Evolutionary conservation across 30 jellyfish, hydroid and myxozoan genomes (phyloP), one percentile per base, ranked within the genome.

Genomic region (Clytia hemisphaerica): DNA sequence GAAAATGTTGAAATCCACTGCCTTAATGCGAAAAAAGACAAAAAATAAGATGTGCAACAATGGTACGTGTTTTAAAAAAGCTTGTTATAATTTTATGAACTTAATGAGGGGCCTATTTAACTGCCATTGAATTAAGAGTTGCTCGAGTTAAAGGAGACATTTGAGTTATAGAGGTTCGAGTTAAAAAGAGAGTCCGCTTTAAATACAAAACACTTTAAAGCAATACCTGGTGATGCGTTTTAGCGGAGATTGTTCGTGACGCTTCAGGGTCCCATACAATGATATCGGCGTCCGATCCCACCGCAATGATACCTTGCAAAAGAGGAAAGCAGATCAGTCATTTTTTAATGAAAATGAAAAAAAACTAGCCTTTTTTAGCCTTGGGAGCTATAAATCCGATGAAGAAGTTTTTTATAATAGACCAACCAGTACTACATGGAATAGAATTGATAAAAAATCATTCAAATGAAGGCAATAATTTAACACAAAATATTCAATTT

Each of bases 221-320:
- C 7, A 34, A 44, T 73, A 86, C 96, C 69, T 86, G 96, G 60
- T 86, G 96, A 58, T 86, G 96, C 4, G 96, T 86, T 59, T 68
- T 67, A 4, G 93, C 96, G 37, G 96, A 86, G 21, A 86, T 86
- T 0, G 81, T 86, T 63, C 94, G 55, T 42, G 80, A 71, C 59
- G 93, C 96, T 54, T 77, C 58, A 3, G 96, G 92, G 38, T 86
- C 96, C 96, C 96, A 86, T 7, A 86, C 83, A 45, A 86, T 93
- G 10, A 86, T 53, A 72, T 86, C 96, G 44, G 96, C 96, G 62
- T 86, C 96, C 2, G 93, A 78, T 1, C 96, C 96, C 47, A 77
- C 77, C 3, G 96, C 96, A 50, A 86, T 77, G 33, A 75, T 40
- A 1, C 96, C 93, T 85, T 80, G 35, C 12, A 51, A 53, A 10